These are phyloP conservation scores for Aphelocoma californica DNA, from an alignment of 2,797 vertebrate genomes.

Conservation along the genomic window DNA sequence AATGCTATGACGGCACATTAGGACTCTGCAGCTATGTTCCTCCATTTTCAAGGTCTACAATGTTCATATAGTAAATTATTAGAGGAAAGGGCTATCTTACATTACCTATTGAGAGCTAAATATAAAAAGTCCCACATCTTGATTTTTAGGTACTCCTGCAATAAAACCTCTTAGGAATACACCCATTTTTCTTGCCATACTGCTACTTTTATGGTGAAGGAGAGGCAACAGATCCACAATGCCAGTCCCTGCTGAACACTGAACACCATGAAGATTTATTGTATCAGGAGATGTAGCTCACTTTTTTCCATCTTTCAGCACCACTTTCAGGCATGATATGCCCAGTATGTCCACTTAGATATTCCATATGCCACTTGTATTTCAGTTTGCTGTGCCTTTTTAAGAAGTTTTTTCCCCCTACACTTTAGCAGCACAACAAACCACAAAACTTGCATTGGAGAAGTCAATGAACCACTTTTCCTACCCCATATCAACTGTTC, in stretches of 20 bases:
- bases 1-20: not conserved
- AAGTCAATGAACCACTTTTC: not conserved
- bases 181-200: not conserved
- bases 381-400: not conserved
- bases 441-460: not conserved
- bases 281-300: not conserved
- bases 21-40: not conserved
- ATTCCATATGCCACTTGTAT: not conserved
- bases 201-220: not conserved
- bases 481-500: not conserved
- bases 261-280: not conserved
- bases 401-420: not conserved
- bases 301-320: not conserved
- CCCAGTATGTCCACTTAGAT: not conserved
- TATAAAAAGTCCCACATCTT: not conserved
- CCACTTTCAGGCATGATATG: not conserved
- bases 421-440: not conserved
- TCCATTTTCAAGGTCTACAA: not conserved
- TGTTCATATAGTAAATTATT: not conserved
- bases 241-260: not conserved
- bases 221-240: not conserved
- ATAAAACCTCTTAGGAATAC: not conserved
- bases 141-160: not conserved
- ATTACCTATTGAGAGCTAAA: not conserved
- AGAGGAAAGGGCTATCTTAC: not conserved